A percentile compares a stretch with the other conserved stretches of the same genome.
These are phyloP conservation scores for Meriones psammophilus DNA, from an alignment of 2,797 vertebrate genomes.

Conservation along the genomic window DNA sequence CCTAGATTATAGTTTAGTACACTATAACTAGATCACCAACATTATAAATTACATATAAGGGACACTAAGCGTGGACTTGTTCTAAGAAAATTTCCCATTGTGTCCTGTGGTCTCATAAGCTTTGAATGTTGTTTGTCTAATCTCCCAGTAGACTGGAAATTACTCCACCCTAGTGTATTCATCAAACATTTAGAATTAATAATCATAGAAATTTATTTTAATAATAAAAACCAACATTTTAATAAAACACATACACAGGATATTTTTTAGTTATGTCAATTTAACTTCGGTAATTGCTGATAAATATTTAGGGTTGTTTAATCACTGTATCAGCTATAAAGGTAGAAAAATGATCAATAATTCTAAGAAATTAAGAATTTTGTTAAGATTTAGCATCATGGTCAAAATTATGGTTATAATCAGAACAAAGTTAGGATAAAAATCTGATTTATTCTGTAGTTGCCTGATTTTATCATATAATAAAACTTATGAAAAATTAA, in stretches of 20 bases:
- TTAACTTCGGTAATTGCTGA: background rate
- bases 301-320: background rate
- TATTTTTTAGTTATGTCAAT: background rate
- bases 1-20: constrained; percentile 13
- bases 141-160: constrained; percentile 55
- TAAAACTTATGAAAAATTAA: background rate
- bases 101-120: background rate
- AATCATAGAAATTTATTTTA: constrained; percentile 62
- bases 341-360: background rate
- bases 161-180: constrained; percentile 18
- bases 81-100: constrained; percentile 46
- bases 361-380: background rate
- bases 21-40: background rate
- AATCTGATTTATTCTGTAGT: background rate
- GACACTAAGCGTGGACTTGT: constrained; percentile 26
- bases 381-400: background rate
- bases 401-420: background rate
- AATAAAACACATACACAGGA: background rate
- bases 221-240: constrained; percentile 60
- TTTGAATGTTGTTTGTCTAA: constrained; percentile 52
- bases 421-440: background rate
- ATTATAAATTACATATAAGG: constrained; percentile 53
- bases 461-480: background rate
- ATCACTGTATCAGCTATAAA: background rate
- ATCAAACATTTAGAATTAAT: constrained; percentile 66